Conservation (phyloP, 1,140 invertebrate species). For the Drosophila tristis region DNA sequence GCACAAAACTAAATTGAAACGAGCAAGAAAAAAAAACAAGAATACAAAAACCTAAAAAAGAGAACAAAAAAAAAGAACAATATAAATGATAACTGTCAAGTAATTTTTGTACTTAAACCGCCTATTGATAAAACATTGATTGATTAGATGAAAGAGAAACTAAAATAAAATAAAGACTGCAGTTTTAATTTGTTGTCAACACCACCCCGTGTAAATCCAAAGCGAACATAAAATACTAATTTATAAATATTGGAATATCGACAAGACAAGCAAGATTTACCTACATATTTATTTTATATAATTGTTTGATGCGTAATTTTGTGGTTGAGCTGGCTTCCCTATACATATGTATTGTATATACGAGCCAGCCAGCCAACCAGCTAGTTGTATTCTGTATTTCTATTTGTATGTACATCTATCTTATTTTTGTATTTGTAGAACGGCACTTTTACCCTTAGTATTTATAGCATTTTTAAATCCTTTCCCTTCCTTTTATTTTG, state of each 20-base stretch:
- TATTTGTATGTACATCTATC: slow-evolving; percentile 49
- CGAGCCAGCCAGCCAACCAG: slow-evolving; percentile 25
- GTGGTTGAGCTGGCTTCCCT: slow-evolving; percentile 65
- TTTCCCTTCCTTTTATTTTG: background rate
- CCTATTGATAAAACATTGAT: slow-evolving; percentile 52
- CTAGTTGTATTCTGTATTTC: slow-evolving; percentile 34
- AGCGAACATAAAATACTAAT: slow-evolving; percentile 42
- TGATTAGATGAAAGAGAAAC: slow-evolving; percentile 42
- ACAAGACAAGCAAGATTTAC: too few relatives aligned
- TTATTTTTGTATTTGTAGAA: slow-evolving; percentile 78
- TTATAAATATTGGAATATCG: background rate
- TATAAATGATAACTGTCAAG: slow-evolving; percentile 48
- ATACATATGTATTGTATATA: slow-evolving; percentile 14
- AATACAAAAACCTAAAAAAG: slow-evolving; percentile 17
- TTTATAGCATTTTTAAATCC: slow-evolving; percentile 14
- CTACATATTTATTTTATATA: slow-evolving; percentile 13
- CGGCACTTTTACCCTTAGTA: slow-evolving; percentile 60
- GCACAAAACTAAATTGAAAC: slow-evolving; percentile 39
- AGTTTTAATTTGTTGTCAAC: slow-evolving; percentile 73
- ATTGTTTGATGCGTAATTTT: slow-evolving; percentile 61
- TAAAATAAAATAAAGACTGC: slow-evolving; percentile 79
- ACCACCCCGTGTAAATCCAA: slow-evolving; percentile 32
- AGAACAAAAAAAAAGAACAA: slow-evolving; percentile 33
- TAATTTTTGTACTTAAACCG: slow-evolving; percentile 48
- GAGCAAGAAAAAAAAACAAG: slow-evolving; percentile 13